Percentiles rank a stretch among this genome's conserved stretches.
Conservation (phyloP, 2,797 vertebrate species). For the Distichodus sexfasciatus region DNA sequence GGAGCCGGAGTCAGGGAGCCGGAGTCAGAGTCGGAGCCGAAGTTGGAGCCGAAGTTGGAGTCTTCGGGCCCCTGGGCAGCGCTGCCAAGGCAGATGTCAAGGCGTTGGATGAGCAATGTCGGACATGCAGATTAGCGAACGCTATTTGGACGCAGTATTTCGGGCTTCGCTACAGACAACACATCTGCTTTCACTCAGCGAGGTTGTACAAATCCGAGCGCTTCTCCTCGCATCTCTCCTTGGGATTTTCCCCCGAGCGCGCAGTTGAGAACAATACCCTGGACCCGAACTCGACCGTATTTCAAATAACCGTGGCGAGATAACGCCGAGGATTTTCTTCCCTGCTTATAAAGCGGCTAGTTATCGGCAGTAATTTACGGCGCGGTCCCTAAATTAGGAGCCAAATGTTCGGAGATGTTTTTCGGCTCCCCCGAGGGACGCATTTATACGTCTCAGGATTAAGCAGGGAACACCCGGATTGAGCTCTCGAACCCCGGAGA, state of each 20-base stretch:
- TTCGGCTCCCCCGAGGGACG: constrained; percentile 21
- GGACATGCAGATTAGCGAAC: constrained; percentile 53
- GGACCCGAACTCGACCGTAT: constrained; percentile 41
- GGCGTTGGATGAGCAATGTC: constrained; percentile 45
- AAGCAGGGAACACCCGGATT: constrained; percentile 40
- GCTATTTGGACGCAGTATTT: constrained; percentile 53
- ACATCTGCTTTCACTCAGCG: constrained; percentile 59
- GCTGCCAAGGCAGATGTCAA: constrained; percentile 55
- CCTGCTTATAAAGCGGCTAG: not conserved
- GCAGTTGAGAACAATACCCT: constrained; percentile 51
- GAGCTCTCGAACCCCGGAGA: constrained; percentile 17
- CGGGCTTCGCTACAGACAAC: constrained; percentile 44
- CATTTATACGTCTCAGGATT: constrained; percentile 33
- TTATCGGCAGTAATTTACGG: constrained; percentile 37
- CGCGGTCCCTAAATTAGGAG: constrained; percentile 39
- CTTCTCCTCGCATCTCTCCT: constrained; percentile 29
- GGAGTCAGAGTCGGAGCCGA: too few relatives aligned
- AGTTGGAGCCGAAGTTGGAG: too few relatives aligned
- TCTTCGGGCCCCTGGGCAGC: not conserved
- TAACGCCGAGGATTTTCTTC: constrained; percentile 26
- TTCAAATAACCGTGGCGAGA: constrained; percentile 41
- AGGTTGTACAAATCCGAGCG: constrained; percentile 49
- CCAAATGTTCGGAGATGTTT: not conserved
- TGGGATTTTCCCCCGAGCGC: constrained; percentile 34
- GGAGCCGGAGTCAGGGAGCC: too few relatives aligned